Base-by-base conservation (phyloP, 2,797 vertebrate genomes). In the Hypotaenidia okinawae region DNA sequence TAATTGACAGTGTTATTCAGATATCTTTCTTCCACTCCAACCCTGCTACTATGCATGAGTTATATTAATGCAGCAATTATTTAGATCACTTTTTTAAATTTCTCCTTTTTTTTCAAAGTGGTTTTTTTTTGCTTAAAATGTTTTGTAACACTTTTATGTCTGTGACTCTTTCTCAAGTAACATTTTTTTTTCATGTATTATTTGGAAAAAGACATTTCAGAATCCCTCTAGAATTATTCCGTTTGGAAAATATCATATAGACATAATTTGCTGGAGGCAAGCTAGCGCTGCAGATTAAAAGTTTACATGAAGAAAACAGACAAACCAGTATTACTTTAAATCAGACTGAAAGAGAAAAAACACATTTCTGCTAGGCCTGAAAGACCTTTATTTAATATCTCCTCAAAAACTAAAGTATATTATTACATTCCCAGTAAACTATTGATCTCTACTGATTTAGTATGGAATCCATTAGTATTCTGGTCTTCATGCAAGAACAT, bases 231-330 rank as follows among this genome's bases (percentile, higher is more conserved):
- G 98, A 97, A 95, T 94, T 95, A 90, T 70, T 96, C 78, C 6
- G n/a, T 97, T 98, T 98, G 88, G 97, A 97, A 98, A 98, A 97
- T 90, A 97, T 97, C 91, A 96, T 97, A 96, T 94, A 96, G 96
- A 97, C 96, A 96, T 80, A 95, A 97, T 97, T 98, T 97, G 96
- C 97, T 97, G 75, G 95, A 98, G 97, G 97, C 97, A 96, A 97
- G 83, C 13, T 96, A 95, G 77, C 64, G 39, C 64, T 89, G 43
- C 73, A 97, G 95, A 97, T 97, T 96, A 97, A 96, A 97, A 97
- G 94, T 97, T 96, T 97, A 93, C 74, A 95, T 5, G 21, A 95
- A 97, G 93, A 96, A 68, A 97, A 96, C 52, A 97, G 94, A 88
- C 74, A 97, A 94, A 95, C 67, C 72, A 94, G 70, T 74, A 78